A percentile compares a stretch with the other conserved stretches of the same genome.
Conservation (phyloP, 2,113 vertebrate genomes). For the Ivindomyrus marchei region DNA sequence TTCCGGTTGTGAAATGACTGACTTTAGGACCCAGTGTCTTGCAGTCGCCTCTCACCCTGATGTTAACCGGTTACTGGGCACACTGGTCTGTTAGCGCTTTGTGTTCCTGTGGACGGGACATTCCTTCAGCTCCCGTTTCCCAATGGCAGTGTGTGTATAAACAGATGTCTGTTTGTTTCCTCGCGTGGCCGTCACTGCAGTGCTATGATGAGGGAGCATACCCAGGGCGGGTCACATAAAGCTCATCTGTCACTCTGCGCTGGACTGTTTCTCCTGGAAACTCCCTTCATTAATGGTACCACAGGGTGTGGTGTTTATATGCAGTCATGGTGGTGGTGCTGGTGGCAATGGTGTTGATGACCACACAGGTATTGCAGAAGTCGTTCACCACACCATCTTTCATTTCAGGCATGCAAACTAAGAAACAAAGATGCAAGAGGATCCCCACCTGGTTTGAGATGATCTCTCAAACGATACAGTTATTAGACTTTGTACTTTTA, state of each 20-base stretch:
- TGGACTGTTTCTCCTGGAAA: neutral
- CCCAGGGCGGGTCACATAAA: neutral
- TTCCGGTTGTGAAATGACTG: neutral
- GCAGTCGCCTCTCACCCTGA: neutral
- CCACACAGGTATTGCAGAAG: neutral
- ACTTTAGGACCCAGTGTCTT: neutral
- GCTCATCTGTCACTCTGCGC: neutral
- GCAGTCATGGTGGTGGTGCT: neutral
- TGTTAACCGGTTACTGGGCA: neutral
- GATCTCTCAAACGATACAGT: neutral
- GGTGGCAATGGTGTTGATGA: neutral
- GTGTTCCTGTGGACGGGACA: neutral
- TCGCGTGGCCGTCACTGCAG: neutral
- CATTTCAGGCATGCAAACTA: neutral
- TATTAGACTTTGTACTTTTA: neutral
- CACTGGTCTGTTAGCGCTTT: neutral
- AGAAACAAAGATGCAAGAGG: neutral
- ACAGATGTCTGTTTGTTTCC: neutral
- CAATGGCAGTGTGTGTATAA: neutral
- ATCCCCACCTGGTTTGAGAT: neutral
- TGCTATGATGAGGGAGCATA: neutral
- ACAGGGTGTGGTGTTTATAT: neutral
- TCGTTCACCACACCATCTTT: neutral
- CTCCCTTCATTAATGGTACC: neutral
- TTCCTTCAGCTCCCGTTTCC: neutral